phyloP scores from a whole-genome alignment of 2,888 invertebrate species.

The Creontiades dilutus region DNA sequence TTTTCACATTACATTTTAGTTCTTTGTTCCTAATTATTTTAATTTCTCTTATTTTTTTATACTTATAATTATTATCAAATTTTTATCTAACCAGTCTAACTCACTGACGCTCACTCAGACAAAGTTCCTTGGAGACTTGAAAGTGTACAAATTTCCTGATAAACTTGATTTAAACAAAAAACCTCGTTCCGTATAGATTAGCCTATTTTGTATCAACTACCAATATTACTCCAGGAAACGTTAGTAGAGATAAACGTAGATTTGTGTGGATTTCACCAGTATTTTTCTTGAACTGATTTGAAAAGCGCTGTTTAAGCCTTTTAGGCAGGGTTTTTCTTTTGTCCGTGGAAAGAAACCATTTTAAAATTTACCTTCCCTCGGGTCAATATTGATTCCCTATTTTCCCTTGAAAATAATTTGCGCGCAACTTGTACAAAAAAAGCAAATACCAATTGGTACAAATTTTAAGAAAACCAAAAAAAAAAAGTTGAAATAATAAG shows the following conservation, averaged over 20 bases:
- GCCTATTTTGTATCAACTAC: neutral
- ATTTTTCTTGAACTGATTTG: neutral
- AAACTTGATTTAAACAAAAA: neutral
- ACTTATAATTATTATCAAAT: neutral
- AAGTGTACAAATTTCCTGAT: neutral
- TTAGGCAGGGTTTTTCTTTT: too few species aligned
- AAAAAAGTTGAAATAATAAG: neutral
- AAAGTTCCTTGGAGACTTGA: conserved; percentile 8
- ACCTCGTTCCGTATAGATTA: neutral
- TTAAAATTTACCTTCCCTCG: neutral
- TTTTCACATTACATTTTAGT: neutral
- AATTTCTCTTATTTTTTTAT: neutral
- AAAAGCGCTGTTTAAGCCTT: neutral
- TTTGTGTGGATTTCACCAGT: neutral
- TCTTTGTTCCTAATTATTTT: conserved; percentile 16
- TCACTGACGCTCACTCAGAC: neutral
- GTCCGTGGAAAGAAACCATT: neutral
- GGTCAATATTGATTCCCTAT: neutral
- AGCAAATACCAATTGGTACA: neutral
- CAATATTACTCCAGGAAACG: too few species aligned
- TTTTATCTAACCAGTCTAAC: neutral
- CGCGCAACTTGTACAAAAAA: neutral
- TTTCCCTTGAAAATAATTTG: neutral
- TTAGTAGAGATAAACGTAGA: neutral
- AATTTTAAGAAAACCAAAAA: neutral